Percentiles rank a stretch among this genome's conserved stretches.
Evolutionary conservation across 2,797 vertebrate species (phyloP).

Genomic region (Champsocephalus gunnari): DNA sequence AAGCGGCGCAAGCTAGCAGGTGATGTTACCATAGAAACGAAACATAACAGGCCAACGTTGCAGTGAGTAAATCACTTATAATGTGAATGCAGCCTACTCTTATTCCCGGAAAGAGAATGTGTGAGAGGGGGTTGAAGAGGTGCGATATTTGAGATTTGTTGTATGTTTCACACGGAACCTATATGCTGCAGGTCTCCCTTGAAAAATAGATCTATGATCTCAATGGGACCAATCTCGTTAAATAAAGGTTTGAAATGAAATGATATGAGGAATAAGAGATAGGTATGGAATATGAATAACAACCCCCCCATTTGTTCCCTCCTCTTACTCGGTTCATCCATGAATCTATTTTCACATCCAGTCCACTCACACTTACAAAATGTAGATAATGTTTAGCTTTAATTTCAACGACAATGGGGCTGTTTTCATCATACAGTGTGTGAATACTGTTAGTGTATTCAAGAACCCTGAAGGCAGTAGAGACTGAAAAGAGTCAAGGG

Average conservation of each 20-base stretch:
- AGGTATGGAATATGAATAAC: conserved; percentile 48
- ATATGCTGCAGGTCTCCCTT: too few species aligned
- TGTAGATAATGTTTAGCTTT: background rate
- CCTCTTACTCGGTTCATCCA: conserved; percentile 25
- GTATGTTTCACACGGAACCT: too few species aligned
- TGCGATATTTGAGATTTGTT: background rate
- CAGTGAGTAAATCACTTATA: too few species aligned
- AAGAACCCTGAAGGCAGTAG: too few species aligned
- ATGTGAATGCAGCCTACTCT: too few species aligned
- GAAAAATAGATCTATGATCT: too few species aligned
- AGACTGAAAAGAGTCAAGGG: too few species aligned
- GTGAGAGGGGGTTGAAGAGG: background rate
- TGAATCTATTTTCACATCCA: conserved; percentile 52
- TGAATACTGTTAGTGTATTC: background rate
- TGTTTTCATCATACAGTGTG: background rate
- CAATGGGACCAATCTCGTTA: too few species aligned
- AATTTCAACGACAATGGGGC: background rate
- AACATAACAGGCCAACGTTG: too few species aligned
- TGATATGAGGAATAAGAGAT: conserved; percentile 25
- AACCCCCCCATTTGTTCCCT: background rate
- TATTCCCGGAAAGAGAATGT: conserved; percentile 3
- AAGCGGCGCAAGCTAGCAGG: too few species aligned
- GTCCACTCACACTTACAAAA: conserved; percentile 23
- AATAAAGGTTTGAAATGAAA: too few species aligned
- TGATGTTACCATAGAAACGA: too few species aligned